phyloP scores from a whole-genome alignment of 1,140 invertebrate genomes.

The Choristoneura fumiferana region DNA sequence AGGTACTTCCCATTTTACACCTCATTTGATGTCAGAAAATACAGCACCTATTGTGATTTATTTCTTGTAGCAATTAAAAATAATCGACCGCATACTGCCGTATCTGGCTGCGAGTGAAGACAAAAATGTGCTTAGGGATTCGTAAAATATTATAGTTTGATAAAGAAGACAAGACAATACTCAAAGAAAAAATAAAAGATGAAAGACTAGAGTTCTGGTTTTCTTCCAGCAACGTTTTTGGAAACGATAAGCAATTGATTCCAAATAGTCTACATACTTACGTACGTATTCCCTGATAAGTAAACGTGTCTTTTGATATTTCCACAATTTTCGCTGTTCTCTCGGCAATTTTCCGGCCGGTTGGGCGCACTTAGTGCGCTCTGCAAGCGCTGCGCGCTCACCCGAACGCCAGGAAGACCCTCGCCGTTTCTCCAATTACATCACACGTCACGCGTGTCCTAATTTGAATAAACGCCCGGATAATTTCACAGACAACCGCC shows the following conservation, averaged over 20 bases:
- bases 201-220: no score
- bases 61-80: no score
- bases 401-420: conserved; percentile 17
- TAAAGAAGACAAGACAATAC: no score
- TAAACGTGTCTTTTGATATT: conserved; percentile 2
- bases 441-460: conserved; percentile 18
- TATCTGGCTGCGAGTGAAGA: no score
- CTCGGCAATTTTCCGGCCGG: conserved; percentile 18
- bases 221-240: no score
- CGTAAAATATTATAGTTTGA: no score
- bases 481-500: conserved; percentile 18
- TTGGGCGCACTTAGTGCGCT: conserved; percentile 3
- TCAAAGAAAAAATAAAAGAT: no score
- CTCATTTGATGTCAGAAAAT: no score
- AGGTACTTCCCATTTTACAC: no score
- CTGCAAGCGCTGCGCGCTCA: conserved; percentile 8
- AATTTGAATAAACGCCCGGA: conserved; percentile 17
- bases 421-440: conserved; percentile 18
- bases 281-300: conserved; percentile 2
- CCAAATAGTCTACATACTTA: conserved; percentile 12
- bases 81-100: no score
- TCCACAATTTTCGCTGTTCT: conserved; percentile 20
- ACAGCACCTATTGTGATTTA: no score
- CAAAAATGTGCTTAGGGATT: no score
- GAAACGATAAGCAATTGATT: conserved; percentile 12